Evolutionary conservation across 2,113 vertebrate species (phyloP).

Genomic region (Stigmatopora nigra): DNA sequence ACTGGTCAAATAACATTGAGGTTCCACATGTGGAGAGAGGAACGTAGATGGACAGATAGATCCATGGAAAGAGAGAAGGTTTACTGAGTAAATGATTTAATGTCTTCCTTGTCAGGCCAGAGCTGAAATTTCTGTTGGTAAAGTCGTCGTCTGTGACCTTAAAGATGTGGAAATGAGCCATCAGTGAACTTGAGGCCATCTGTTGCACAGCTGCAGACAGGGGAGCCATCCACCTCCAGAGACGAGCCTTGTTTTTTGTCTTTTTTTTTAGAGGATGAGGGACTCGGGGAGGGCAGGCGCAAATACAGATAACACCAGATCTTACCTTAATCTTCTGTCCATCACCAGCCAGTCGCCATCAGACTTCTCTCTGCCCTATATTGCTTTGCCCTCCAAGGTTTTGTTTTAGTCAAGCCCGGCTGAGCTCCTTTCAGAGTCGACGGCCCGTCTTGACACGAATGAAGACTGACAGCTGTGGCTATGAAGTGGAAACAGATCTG

Average conservation of each 20-base stretch:
- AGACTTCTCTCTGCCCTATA: constrained; percentile 38
- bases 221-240: constrained; percentile 29
- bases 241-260: constrained; percentile 1
- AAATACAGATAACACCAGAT: constrained; percentile 27
- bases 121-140: constrained; percentile 36
- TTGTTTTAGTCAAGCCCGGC: constrained; percentile 54
- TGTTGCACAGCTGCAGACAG: constrained; percentile 57
- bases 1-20: not conserved
- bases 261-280: constrained; percentile 9
- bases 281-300: constrained; percentile 1
- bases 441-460: constrained; percentile 52
- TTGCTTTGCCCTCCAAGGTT: constrained; percentile 46
- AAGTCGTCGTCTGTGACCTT: constrained; percentile 48
- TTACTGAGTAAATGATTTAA: constrained; percentile 21
- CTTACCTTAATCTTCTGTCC: constrained; percentile 51
- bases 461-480: constrained; percentile 59
- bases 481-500: constrained; percentile 62
- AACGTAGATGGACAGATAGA: constrained; percentile 3
- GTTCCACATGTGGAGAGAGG: not conserved
- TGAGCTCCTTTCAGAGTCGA: constrained; percentile 44
- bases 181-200: constrained; percentile 57
- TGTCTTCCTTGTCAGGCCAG: constrained; percentile 19
- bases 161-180: constrained; percentile 54
- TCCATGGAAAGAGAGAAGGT: constrained; percentile 6
- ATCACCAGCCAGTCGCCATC: constrained; percentile 49